A percentile compares a stretch with the other conserved stretches of the same genome.
phyloP scores from a whole-genome alignment of 2,888 invertebrate genomes.

The Drepana falcataria region DNA sequence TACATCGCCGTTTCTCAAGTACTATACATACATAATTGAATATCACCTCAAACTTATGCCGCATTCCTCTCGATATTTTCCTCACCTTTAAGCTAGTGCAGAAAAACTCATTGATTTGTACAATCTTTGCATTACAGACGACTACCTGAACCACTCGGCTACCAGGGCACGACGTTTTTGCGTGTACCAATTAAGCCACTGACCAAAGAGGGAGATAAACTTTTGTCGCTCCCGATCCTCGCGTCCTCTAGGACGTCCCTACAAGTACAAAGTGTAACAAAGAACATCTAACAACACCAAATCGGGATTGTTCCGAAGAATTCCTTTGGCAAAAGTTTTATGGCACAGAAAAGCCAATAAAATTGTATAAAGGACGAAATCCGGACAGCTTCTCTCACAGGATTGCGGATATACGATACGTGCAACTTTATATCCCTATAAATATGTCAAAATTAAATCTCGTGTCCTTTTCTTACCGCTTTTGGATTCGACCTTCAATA shows the following conservation, averaged over 20 bases:
- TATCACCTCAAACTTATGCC: too few species aligned
- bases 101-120: too few species aligned
- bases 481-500: background rate
- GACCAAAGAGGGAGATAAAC: too few species aligned
- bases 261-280: background rate
- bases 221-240: background rate
- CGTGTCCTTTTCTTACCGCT: background rate
- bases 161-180: too few species aligned
- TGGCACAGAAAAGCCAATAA: conserved; percentile 37
- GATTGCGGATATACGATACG: conserved; percentile 18
- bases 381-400: conserved; percentile 31
- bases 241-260: background rate
- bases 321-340: conserved; percentile 40
- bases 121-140: too few species aligned
- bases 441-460: background rate
- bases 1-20: too few species aligned
- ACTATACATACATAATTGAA: too few species aligned
- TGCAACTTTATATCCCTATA: conserved; percentile 1
- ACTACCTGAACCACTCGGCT: too few species aligned
- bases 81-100: too few species aligned
- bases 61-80: too few species aligned
- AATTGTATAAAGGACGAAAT: conserved; percentile 34
- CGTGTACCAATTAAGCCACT: too few species aligned
- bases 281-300: conserved; percentile 4
- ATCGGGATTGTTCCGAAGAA: conserved; percentile 35